Conservation (phyloP, 2,888 invertebrate genomes). For the Cyaniris semiargus region DNA sequence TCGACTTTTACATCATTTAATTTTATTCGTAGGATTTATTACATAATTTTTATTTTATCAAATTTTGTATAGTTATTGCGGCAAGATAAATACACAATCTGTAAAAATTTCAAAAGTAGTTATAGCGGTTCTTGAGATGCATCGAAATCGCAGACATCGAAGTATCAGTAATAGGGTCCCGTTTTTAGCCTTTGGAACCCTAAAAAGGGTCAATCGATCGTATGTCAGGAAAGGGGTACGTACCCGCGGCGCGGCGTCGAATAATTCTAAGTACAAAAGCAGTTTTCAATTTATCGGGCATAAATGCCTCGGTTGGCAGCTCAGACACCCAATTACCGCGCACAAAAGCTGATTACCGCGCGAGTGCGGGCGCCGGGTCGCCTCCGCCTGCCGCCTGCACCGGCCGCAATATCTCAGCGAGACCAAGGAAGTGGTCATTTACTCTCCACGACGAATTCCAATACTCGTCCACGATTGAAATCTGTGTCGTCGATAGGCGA, state of each 20-base stretch:
- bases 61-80: too few species aligned
- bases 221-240: conserved; percentile 49
- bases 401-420: conserved; percentile 65
- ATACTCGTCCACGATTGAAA: conserved; percentile 59
- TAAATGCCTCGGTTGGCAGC: conserved; percentile 79
- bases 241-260: conserved; percentile 65
- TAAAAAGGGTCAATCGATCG: background rate
- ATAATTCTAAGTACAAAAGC: conserved; percentile 72
- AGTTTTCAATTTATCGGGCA: conserved; percentile 79
- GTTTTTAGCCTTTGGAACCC: too few species aligned
- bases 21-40: background rate
- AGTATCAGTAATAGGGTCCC: too few species aligned
- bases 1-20: background rate
- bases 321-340: conserved; percentile 79
- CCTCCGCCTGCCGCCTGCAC: conserved; percentile 44
- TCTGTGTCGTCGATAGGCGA: conserved; percentile 44
- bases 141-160: too few species aligned
- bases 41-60: background rate
- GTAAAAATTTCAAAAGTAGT: too few species aligned
- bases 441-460: conserved; percentile 56
- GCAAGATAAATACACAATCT: too few species aligned
- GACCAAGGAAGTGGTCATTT: conserved; percentile 69
- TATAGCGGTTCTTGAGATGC: too few species aligned
- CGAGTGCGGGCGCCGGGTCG: conserved; percentile 56
- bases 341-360: conserved; percentile 79